A percentile compares a stretch with the other conserved stretches of the same genome.
These are phyloP conservation scores for Archips xylosteana DNA, from an alignment of 2,888 invertebrate genomes.

Conservation along the genomic window DNA sequence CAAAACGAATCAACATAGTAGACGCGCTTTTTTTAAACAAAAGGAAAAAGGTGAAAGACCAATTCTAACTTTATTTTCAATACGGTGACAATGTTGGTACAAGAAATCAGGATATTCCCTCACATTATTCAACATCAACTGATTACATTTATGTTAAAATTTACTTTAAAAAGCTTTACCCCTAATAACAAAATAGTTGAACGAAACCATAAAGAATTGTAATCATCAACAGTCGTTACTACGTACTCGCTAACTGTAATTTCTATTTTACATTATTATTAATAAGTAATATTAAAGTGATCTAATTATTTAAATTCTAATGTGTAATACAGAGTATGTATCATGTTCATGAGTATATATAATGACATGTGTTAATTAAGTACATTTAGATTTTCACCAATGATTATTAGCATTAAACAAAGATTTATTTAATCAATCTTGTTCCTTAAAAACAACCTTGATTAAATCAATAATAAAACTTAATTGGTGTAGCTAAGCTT, in stretches of 20 bases:
- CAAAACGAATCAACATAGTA: no score
- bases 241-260: conserved; percentile 26
- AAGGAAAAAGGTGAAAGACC: no score
- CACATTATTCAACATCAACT: conserved; percentile 19
- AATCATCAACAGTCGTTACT: conserved; percentile 37
- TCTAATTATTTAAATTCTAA: conserved; percentile 24
- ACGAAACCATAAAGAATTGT: conserved; percentile 29
- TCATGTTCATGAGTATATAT: conserved; percentile 35
- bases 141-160: conserved; percentile 38
- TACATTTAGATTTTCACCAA: conserved; percentile 25
- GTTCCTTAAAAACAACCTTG: not conserved
- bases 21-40: no score
- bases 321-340: conserved; percentile 27
- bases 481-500: conserved; percentile 25
- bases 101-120: conserved; percentile 27
- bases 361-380: conserved; percentile 33
- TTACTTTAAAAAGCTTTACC: conserved; percentile 33
- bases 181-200: conserved; percentile 29
- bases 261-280: conserved; percentile 32
- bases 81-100: not conserved
- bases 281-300: conserved; percentile 26
- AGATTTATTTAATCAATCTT: conserved; percentile 4
- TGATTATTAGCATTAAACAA: not conserved
- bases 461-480: not conserved
- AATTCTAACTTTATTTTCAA: no score